Percentiles rank a stretch among this genome's conserved stretches.
Conservation (phyloP, 2,797 vertebrate genomes). For the Hyperoplus immaculatus region DNA sequence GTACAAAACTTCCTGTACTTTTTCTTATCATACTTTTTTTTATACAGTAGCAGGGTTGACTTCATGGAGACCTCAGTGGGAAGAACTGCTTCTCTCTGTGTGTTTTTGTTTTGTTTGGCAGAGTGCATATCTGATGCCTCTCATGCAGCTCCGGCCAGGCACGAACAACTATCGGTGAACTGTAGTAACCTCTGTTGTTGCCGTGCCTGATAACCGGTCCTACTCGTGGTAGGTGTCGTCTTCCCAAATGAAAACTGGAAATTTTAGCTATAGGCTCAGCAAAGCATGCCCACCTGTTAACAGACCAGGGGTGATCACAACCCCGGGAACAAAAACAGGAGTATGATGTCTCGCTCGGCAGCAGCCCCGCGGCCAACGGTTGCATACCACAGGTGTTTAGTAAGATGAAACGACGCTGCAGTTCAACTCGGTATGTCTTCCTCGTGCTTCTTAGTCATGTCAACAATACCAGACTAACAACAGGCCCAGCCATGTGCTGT, state of each 20-base stretch:
- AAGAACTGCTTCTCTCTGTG: background rate
- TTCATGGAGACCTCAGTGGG: conserved; percentile 3
- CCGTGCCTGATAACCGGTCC: conserved; percentile 15
- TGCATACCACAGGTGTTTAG: background rate
- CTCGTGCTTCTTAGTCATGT: background rate
- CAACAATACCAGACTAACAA: background rate
- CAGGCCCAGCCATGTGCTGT: background rate
- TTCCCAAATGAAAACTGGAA: background rate
- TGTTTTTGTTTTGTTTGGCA: conserved; percentile 26
- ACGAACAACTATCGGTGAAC: conserved; percentile 26
- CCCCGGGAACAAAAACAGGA: background rate
- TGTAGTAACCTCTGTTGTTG: conserved; percentile 34
- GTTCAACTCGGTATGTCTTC: background rate
- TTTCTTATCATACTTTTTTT: conserved; percentile 4
- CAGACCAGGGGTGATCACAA: background rate
- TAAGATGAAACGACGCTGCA: background rate
- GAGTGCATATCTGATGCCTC: conserved; percentile 26
- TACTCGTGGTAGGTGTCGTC: background rate
- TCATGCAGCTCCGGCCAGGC: background rate
- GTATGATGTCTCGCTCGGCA: background rate
- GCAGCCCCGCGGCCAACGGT: background rate
- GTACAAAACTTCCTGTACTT: background rate
- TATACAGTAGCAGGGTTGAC: conserved; percentile 10
- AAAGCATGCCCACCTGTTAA: conserved; percentile 16
- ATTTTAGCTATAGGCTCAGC: conserved; percentile 10